Base-by-base conservation (phyloP, 2,888 invertebrate genomes). In the Troilus luridus region DNA sequence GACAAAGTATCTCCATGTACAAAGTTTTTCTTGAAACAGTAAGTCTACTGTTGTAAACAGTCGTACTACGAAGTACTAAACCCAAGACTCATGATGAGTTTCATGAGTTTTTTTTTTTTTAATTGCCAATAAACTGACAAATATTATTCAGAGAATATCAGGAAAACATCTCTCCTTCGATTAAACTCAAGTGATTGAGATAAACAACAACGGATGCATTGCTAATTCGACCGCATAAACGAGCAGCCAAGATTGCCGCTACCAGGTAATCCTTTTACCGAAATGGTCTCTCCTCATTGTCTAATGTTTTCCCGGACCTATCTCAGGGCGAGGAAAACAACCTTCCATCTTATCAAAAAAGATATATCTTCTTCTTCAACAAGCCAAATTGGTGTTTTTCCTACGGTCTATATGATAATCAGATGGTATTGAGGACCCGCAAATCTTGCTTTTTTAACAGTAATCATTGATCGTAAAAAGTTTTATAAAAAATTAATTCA, bases 201-300 rank as follows among this genome's bases (percentile, higher is more conserved):
- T 19, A 7, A 77, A 41, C 8, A 77, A 0, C 27, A 7, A 41
- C 21, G 17, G 2, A 77, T 17, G 27, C 41, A 77, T 77, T 85
- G 85, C 56, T 85, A 41, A 85, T 85, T 58, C 85, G 54, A 9
- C n/a, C 6, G 56, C n/a, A 85, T 58, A 85, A 85, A n/a, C 54
- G 85, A 10, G n/a, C 21, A 0, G 6, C 21, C 54, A 10, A 56
- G 10, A 11, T 11, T 11, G 56, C 85, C 14, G 56, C 27, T 56
- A 85, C 85, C 85, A 56, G 85, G 56, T 85, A 85, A 85, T n/a
- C 85, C 85, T 85, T 85, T 85, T 85, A 85, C 56, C 56, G 2
- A 85, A 85, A 85, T 85, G 85, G 85, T 5, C 81, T 24, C 8
- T 12, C n/a, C 56, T 85, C 85, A 85, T 85, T 85, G 85, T 58